A percentile compares a stretch with the other conserved stretches of the same genome.
These are phyloP conservation scores for Gallinago stenura DNA, from an alignment of 2,797 vertebrate species.

Conservation along the genomic window DNA sequence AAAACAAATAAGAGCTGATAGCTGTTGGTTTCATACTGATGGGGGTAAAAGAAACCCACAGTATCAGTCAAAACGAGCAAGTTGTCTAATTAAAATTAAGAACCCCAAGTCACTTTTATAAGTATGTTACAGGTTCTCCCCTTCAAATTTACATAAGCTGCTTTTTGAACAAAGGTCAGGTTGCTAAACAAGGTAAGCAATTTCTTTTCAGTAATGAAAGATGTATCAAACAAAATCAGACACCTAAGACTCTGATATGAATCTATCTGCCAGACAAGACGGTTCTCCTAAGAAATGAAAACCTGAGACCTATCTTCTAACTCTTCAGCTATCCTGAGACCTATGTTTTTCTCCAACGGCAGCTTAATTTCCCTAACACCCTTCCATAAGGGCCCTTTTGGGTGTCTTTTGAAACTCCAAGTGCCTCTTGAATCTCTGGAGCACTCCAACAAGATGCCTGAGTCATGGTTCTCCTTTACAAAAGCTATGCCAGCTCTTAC, in stretches of 20 bases:
- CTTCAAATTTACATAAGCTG: neutral
- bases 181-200: neutral
- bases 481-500: neutral
- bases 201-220: neutral
- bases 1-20: neutral
- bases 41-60: neutral
- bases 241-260: neutral
- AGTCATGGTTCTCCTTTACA: neutral
- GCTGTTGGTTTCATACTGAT: neutral
- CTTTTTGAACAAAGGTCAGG: neutral
- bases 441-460: neutral
- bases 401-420: neutral
- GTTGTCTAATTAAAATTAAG: neutral
- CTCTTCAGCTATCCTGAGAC: neutral
- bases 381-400: neutral
- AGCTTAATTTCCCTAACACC: neutral
- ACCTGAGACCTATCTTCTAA: neutral
- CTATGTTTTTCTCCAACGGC: neutral
- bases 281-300: neutral
- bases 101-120: neutral
- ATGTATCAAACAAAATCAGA: neutral
- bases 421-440: neutral
- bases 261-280: neutral
- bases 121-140: neutral
- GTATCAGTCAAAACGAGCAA: neutral